These are phyloP conservation scores for Bungarus multicinctus DNA, from an alignment of 2,113 vertebrate species.

Conservation along the genomic window DNA sequence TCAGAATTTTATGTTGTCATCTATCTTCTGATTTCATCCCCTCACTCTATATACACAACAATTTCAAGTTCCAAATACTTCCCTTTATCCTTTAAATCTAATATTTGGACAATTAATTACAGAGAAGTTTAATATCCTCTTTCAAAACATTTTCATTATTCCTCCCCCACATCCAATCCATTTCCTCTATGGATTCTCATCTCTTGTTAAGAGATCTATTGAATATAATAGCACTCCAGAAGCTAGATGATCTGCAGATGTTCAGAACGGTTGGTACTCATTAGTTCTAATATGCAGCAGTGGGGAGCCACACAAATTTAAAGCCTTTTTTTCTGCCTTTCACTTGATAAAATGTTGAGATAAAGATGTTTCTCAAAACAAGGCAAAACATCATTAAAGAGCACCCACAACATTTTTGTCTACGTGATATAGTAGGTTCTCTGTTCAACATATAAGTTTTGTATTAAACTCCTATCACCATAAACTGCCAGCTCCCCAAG, in stretches of 20 bases:
- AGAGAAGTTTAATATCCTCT: conserved; percentile 40
- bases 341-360: not conserved
- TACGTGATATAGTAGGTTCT: not conserved
- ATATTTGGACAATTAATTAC: conserved; percentile 52
- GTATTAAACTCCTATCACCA: not conserved
- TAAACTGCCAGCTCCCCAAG: not conserved
- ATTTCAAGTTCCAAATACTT: not conserved
- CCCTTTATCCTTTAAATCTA: conserved; percentile 40
- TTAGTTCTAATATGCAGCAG: conserved; percentile 50
- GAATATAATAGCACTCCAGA: conserved; percentile 27
- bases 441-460: not conserved
- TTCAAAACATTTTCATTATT: conserved; percentile 54
- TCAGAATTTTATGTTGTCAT: not conserved
- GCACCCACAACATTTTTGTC: not conserved
- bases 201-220: conserved; percentile 37
- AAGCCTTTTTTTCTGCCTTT: not conserved
- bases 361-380: not conserved
- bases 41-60: conserved; percentile 21
- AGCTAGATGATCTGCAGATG: conserved; percentile 48
- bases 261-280: conserved; percentile 38
- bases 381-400: not conserved
- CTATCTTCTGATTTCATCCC: not conserved
- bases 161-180: conserved; percentile 32
- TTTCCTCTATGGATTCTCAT: conserved; percentile 23
- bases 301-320: conserved; percentile 37